Base-by-base conservation (phyloP, 1,140 invertebrate species). In the Lycorma delicatula region DNA sequence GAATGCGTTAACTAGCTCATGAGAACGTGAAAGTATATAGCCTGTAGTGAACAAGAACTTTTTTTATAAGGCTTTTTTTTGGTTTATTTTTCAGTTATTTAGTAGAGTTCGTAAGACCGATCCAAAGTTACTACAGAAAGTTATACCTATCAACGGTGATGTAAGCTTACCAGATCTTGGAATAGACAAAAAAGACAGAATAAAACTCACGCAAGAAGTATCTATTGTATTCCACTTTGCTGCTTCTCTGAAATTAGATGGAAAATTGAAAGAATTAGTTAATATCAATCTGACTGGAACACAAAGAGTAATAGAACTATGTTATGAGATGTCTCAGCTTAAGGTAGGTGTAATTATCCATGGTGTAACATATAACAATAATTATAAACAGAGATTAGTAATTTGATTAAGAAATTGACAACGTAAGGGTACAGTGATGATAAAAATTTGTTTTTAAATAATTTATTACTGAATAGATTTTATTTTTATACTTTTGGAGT, bases 171-270 rank as follows among this genome's bases (percentile, higher is more conserved):
- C 78, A n/a, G 74, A 79, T 66, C 73, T 89, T 2, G 86, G 91
- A 2, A 66, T 89, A 3, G 77, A 72, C 13, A 68, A 75, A 0
- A 69, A 74, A 1, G 71, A 75, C 13, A 63, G 75, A 2, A 64
- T 79, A 54, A 53, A 69, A 49, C 74, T 97, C 7, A 71, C 75
- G 27, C 73, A 84, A 2, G 79, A 87, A 66, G 85, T 93, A 25
- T 76, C 86, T 6, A 77, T 97, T 48, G 86, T 97, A 0, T 95
- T 94, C 69, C 93, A 98, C 70, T 87, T 85, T 59, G 94, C 93
- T 0, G 94, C 94, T 3, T 94, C 90, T 3, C 80, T 89, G 1
- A 78, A 77, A 41, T 70, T 89, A 51, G 86, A 89, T 65, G 81
- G 84, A 0, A 81, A 81, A 54, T 71, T 89, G 1, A 84, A 81